These are phyloP conservation scores for Eulemur macaco DNA, from an alignment of 2,113 vertebrate species.

Conservation along the genomic window DNA sequence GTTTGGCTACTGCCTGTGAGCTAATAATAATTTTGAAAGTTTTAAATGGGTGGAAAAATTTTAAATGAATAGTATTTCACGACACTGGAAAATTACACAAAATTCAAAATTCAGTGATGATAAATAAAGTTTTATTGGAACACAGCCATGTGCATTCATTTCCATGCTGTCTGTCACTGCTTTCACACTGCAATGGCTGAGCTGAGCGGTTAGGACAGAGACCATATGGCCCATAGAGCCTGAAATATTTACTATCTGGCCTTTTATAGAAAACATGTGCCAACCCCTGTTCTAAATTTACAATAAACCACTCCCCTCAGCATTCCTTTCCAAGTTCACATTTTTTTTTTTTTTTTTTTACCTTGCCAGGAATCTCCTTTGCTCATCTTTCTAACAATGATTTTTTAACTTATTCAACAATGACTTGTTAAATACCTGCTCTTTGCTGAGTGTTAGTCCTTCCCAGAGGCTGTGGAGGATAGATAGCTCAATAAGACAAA, in stretches of 20 bases:
- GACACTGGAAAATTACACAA: not conserved
- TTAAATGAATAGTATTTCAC: constrained; percentile 20
- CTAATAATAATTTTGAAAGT: constrained; percentile 37
- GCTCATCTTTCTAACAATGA: not conserved
- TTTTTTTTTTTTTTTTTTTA: not conserved
- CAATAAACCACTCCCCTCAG: not conserved
- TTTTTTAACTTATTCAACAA: not conserved
- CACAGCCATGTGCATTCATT: not conserved
- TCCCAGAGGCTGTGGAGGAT: not conserved
- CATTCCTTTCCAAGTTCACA: not conserved
- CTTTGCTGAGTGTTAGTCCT: not conserved
- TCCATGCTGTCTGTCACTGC: not conserved
- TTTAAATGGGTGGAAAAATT: not conserved
- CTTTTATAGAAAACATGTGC: not conserved
- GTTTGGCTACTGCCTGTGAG: constrained; percentile 31
- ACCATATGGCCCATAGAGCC: not conserved
- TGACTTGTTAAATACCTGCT: not conserved
- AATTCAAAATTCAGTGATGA: constrained; percentile 20
- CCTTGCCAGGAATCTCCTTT: not conserved
- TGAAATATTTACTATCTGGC: not conserved
- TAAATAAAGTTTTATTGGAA: constrained; percentile 40
- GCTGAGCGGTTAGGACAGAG: not conserved
- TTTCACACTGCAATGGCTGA: not conserved
- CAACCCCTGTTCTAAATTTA: not conserved
- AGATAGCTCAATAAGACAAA: not conserved